Conservation (phyloP, 2,888 invertebrate species). For the Aelia acuminata region DNA sequence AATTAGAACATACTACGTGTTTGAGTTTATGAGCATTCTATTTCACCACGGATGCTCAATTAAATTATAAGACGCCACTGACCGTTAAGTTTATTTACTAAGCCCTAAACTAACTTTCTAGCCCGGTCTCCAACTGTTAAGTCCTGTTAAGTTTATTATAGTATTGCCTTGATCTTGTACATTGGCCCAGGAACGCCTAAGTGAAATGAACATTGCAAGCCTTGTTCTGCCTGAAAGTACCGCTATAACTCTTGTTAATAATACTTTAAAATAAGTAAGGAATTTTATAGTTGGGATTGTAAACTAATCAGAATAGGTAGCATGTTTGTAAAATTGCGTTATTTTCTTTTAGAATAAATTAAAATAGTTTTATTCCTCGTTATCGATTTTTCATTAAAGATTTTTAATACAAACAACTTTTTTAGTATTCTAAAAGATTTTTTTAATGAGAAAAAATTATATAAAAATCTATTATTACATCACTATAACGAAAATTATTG, state of each 20-base stretch:
- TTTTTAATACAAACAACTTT: too few relatives aligned
- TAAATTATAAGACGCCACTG: neutral
- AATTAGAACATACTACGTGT: neutral
- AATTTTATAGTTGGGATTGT: neutral
- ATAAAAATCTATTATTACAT: too few relatives aligned
- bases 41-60: neutral
- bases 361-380: neutral
- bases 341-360: neutral
- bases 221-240: neutral
- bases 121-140: neutral
- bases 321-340: neutral
- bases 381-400: too few relatives aligned
- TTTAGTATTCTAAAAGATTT: too few relatives aligned
- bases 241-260: neutral
- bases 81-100: neutral
- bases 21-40: neutral
- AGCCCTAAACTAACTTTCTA: neutral
- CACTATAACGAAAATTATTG: too few relatives aligned
- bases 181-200: neutral
- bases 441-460: too few relatives aligned
- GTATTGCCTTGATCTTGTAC: neutral
- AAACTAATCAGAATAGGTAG: neutral
- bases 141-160: neutral
- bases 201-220: neutral
- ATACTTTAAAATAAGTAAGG: neutral